Percentiles rank a stretch among this genome's conserved stretches.
phyloP scores from a whole-genome alignment of 2,113 vertebrate genomes.

The Rhea pennata region DNA sequence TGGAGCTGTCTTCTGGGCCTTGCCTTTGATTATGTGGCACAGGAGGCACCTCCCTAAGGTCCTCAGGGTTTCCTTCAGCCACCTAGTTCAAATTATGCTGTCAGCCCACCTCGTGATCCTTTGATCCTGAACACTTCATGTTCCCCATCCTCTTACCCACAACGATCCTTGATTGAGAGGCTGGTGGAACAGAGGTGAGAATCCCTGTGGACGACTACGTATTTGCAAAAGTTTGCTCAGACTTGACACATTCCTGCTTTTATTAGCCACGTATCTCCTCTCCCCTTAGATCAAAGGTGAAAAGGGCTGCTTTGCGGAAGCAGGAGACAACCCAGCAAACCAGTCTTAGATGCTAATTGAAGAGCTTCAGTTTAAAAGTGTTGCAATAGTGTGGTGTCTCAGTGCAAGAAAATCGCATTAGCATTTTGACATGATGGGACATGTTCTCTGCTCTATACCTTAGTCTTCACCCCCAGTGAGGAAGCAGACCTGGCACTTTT shows the following conservation, averaged over 20 bases:
- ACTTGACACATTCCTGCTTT: not conserved
- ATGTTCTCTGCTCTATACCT: not conserved
- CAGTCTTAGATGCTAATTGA: not conserved
- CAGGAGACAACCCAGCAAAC: not conserved
- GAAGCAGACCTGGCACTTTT: not conserved
- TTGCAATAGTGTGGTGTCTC: not conserved
- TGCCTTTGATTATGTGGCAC: not conserved
- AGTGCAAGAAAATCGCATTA: not conserved
- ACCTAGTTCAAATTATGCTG: accelerated
- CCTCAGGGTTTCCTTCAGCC: not conserved
- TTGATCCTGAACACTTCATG: not conserved
- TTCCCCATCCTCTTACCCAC: not conserved
- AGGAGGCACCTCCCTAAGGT: not conserved
- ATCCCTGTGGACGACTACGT: not conserved
- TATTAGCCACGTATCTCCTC: not conserved
- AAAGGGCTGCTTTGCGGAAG: not conserved
- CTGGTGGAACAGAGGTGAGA: not conserved
- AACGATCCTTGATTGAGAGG: not conserved
- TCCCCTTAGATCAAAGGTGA: not conserved
- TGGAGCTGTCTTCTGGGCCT: not conserved
- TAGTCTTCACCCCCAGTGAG: not conserved
- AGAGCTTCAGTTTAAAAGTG: not conserved
- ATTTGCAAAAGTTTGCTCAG: accelerated
- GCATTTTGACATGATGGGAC: not conserved
- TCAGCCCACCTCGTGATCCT: not conserved